A percentile compares a stretch with the other conserved stretches of the same genome.
These are phyloP conservation scores for Notarius quadriscutis DNA, from an alignment of 2,113 vertebrate species.

Conservation along the genomic window DNA sequence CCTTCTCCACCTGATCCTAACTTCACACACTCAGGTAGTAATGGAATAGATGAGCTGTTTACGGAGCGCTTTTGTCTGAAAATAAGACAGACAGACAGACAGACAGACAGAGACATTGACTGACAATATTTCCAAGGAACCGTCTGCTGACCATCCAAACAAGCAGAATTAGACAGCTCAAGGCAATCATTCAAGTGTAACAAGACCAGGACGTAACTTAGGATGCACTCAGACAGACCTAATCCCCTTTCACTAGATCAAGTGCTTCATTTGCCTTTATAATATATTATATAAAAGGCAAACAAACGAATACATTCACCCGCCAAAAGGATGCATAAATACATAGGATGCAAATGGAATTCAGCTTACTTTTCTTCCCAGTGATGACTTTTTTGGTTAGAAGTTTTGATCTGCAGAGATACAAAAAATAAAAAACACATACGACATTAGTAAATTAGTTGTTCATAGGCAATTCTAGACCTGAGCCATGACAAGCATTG, in stretches of 20 bases:
- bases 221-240: not conserved
- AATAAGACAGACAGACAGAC: not conserved
- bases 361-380: slow-evolving; percentile 81
- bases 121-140: not conserved
- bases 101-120: not conserved
- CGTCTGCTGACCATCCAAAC: not conserved
- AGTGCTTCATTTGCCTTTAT: no score
- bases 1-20: slow-evolving; percentile 58
- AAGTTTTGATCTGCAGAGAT: slow-evolving; percentile 78
- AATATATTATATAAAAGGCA: no score
- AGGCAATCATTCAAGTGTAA: not conserved
- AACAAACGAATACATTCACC: not conserved
- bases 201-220: not conserved
- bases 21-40: slow-evolving; percentile 60
- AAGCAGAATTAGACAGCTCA: not conserved
- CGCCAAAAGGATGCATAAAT: not conserved
- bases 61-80: slow-evolving; percentile 76
- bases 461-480: not conserved
- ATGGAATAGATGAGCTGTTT: slow-evolving; percentile 74
- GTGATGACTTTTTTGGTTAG: slow-evolving; percentile 75
- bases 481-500: not conserved
- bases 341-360: not conserved
- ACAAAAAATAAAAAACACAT: slow-evolving; percentile 10
- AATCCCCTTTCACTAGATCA: not conserved
- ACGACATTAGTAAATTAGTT: not conserved